Evolutionary conservation across 2,888 invertebrate genomes (phyloP).

Genomic region (Priocnemis perturbator): DNA sequence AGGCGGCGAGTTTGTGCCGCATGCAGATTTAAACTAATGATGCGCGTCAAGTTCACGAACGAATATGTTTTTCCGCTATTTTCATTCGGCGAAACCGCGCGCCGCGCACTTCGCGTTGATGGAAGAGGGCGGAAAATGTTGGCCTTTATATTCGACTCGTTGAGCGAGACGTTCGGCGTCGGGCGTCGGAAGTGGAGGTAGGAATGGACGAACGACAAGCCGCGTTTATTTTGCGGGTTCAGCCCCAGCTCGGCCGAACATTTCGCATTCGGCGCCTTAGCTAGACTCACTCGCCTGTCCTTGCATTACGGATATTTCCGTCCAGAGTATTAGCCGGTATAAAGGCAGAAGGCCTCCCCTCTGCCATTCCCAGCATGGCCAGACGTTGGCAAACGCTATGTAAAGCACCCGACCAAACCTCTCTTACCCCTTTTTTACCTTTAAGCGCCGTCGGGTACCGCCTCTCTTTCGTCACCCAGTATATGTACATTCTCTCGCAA

Average conservation of each 20-base stretch:
- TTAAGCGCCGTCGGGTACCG: conserved; percentile 45
- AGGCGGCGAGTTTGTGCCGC: conserved; percentile 19
- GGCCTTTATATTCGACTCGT: too few species aligned
- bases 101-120: neutral
- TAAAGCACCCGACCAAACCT: conserved; percentile 54
- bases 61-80: conserved; percentile 3
- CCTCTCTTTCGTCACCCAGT: conserved; percentile 40
- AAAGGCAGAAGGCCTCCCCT: conserved; percentile 63
- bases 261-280: conserved; percentile 37
- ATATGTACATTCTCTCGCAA: conserved; percentile 9
- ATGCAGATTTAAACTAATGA: conserved; percentile 17
- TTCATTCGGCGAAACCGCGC: neutral
- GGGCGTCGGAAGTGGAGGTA: neutral
- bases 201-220: neutral
- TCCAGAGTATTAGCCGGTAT: conserved; percentile 72
- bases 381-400: conserved; percentile 69
- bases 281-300: conserved; percentile 59
- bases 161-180: neutral
- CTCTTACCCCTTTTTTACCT: conserved; percentile 50
- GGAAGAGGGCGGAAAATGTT: neutral
- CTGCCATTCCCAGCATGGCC: conserved; percentile 70
- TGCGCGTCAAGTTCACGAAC: conserved; percentile 41
- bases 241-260: conserved; percentile 23
- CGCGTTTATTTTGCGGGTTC: too few species aligned
- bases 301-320: conserved; percentile 73